Conservation (phyloP, 1,140 invertebrate species). For the Diorhabda carinulata region DNA sequence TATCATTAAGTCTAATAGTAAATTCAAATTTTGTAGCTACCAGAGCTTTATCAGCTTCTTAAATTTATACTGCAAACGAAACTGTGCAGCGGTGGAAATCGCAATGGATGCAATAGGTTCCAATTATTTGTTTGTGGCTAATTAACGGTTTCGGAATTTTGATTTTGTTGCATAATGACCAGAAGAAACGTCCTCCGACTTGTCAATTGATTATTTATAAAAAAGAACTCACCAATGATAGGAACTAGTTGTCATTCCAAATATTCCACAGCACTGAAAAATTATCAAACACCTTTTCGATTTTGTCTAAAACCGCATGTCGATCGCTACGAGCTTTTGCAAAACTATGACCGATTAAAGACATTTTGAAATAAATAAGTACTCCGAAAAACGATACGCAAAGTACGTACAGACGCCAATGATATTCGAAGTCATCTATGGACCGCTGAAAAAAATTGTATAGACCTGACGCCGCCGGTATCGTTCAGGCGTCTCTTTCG, state of each 20-base stretch:
- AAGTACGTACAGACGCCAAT: slow-evolving; percentile 6
- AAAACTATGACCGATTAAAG: slow-evolving; percentile 5
- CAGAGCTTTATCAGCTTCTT: too few relatives aligned
- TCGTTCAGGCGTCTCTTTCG: slow-evolving; percentile 5
- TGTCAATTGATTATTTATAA: too few relatives aligned
- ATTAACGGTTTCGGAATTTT: too few relatives aligned
- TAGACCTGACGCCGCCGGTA: slow-evolving; percentile 4
- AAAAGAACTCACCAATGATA: not conserved
- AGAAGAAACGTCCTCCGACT: too few relatives aligned
- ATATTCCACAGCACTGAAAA: slow-evolving; percentile 5
- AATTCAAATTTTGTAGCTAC: too few relatives aligned
- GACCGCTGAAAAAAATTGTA: slow-evolving; percentile 5
- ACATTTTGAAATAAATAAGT: slow-evolving; percentile 10
- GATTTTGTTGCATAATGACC: too few relatives aligned
- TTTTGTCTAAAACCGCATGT: not conserved
- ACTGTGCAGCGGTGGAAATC: too few relatives aligned
- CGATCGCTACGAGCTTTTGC: slow-evolving; percentile 2
- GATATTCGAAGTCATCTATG: slow-evolving; percentile 5
- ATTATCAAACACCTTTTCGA: not conserved
- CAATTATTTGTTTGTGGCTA: too few relatives aligned
- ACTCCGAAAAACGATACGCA: slow-evolving; percentile 5
- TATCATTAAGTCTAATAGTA: too few relatives aligned
- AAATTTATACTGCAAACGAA: too few relatives aligned
- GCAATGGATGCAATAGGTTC: too few relatives aligned
- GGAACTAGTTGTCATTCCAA: slow-evolving; percentile 1